Percentiles rank a stretch among this genome's conserved stretches.
phyloP scores from a whole-genome alignment of 2,888 invertebrate species.

The Cheilosia vulpina region DNA sequence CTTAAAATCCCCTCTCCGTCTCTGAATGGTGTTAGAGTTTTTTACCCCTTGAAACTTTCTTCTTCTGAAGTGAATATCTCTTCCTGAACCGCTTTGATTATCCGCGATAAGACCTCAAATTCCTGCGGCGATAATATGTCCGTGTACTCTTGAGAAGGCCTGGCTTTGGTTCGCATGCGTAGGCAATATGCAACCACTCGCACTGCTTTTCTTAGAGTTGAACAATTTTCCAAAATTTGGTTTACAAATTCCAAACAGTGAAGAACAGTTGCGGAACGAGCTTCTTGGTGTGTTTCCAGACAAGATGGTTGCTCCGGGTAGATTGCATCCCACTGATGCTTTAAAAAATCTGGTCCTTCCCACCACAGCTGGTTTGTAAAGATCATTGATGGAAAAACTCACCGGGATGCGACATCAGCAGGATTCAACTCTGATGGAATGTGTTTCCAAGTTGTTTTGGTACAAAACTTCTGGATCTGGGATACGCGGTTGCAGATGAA shows the following conservation, averaged over 20 bases:
- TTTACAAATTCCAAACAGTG: background rate
- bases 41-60: background rate
- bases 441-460: too few species aligned
- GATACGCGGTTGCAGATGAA: too few species aligned
- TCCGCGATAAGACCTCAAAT: background rate
- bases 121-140: too few species aligned
- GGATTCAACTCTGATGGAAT: conserved; percentile 15
- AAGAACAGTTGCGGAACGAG: background rate
- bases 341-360: background rate
- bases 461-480: too few species aligned
- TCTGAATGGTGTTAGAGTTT: background rate
- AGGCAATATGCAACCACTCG: too few species aligned
- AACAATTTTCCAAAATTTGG: background rate
- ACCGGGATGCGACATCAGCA: background rate
- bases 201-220: background rate
- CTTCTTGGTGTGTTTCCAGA: background rate
- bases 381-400: background rate
- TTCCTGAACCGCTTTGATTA: background rate
- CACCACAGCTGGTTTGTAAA: background rate
- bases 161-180: too few species aligned
- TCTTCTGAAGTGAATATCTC: background rate
- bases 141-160: too few species aligned
- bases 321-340: background rate
- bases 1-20: background rate
- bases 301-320: background rate